These are phyloP conservation scores for Pleuronectes platessa DNA, from an alignment of 2,113 vertebrate genomes.

Conservation along the genomic window DNA sequence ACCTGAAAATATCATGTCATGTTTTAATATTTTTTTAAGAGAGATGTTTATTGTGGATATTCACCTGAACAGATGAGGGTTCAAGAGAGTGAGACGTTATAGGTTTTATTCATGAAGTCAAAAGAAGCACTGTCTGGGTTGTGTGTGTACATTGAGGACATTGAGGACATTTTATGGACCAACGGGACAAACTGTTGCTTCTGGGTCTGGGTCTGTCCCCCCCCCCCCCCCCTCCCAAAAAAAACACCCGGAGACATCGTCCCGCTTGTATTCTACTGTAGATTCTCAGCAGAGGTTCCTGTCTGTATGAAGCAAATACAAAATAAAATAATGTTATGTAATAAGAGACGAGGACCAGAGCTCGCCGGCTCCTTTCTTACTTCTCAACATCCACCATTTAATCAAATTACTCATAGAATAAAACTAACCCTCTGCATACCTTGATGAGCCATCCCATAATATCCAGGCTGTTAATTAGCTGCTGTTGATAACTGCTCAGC, in stretches of 20 bases:
- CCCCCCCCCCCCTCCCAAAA: not conserved
- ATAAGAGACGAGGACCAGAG: slow-evolving; percentile 17
- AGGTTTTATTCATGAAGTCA: slow-evolving; percentile 11
- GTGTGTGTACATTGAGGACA: slow-evolving; percentile 46
- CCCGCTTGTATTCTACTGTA: slow-evolving; percentile 65
- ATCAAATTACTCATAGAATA: too few relatives aligned
- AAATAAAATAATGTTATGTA: slow-evolving; percentile 65
- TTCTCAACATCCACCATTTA: not conserved
- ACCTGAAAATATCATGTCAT: slow-evolving; percentile 8
- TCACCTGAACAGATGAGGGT: not conserved
- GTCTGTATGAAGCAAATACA: slow-evolving; percentile 62
- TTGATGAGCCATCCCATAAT: too few relatives aligned
- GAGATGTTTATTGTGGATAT: not conserved
- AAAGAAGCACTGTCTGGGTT: not conserved
- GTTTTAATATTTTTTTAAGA: slow-evolving; percentile 9
- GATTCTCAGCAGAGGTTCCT: slow-evolving; percentile 60
- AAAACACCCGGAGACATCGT: slow-evolving; percentile 39
- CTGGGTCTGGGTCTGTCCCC: not conserved
- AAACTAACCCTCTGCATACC: too few relatives aligned
- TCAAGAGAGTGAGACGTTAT: slow-evolving; percentile 2
- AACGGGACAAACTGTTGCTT: slow-evolving; percentile 19
- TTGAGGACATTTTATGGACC: slow-evolving; percentile 32
- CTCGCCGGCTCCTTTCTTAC: slow-evolving; percentile 12
- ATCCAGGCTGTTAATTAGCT: too few relatives aligned
- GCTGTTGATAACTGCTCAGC: too few relatives aligned